Evolutionary conservation across 2,888 invertebrate genomes (phyloP).

Genomic region (Rhagonycha lutea): DNA sequence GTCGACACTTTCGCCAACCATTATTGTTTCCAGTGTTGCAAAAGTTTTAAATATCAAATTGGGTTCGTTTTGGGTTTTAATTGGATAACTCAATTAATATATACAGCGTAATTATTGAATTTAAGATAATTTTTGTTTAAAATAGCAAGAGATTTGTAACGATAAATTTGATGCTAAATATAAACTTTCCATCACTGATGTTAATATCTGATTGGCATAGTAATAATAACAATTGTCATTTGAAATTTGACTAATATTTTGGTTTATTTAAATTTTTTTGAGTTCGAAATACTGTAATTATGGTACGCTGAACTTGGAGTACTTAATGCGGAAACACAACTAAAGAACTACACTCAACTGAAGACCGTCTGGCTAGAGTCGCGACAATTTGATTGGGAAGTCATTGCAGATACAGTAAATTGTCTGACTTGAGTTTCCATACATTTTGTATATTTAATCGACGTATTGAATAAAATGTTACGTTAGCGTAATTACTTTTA

Average conservation of each 20-base stretch:
- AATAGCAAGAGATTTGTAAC: background rate
- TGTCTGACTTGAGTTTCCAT: background rate
- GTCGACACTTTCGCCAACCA: background rate
- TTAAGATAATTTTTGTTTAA: background rate
- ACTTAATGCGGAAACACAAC: constrained; percentile 8
- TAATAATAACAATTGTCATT: background rate
- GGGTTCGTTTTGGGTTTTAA: background rate
- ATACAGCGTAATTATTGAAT: background rate
- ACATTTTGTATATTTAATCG: background rate
- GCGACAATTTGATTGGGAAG: constrained; percentile 9
- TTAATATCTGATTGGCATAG: background rate
- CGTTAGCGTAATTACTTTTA: background rate
- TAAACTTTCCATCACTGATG: background rate
- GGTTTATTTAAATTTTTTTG: background rate
- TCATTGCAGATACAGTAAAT: background rate
- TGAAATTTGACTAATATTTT: background rate
- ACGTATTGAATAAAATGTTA: background rate
- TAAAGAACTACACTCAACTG: constrained; percentile 4
- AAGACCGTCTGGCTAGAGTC: constrained; percentile 12
- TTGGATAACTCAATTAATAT: background rate
- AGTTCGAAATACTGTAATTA: background rate
- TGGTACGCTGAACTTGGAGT: background rate
- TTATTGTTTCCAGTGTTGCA: background rate
- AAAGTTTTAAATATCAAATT: background rate
- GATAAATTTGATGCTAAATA: background rate